These are phyloP conservation scores for Tretioscincus oriximinensis DNA, from an alignment of 2,113 vertebrate genomes.

Conservation along the genomic window DNA sequence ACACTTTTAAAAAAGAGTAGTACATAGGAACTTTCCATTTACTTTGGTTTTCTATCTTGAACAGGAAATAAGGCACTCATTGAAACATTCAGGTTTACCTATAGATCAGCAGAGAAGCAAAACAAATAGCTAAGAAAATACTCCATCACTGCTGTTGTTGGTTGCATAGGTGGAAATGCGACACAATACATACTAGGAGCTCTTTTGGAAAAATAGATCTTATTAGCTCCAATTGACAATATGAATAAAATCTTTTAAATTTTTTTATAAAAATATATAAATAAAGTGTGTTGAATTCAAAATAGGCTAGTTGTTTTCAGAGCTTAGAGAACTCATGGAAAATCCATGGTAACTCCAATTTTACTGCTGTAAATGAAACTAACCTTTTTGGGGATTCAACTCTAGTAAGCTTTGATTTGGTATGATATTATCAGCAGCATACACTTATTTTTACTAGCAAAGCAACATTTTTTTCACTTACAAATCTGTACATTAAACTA, in stretches of 20 bases:
- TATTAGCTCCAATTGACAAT: conserved; percentile 29
- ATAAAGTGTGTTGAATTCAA: neutral
- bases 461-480: neutral
- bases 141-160: conserved; percentile 28
- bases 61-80: conserved; percentile 44
- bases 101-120: conserved; percentile 37
- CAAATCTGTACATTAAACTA: neutral
- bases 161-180: neutral
- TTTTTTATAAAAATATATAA: neutral
- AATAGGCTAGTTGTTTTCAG: neutral
- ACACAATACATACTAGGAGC: neutral
- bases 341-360: neutral
- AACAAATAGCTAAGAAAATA: conserved; percentile 37
- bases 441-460: conserved; percentile 33
- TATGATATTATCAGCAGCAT: conserved; percentile 43
- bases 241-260: conserved; percentile 37
- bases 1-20: conserved; percentile 12
- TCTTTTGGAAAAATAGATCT: conserved; percentile 38
- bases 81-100: conserved; percentile 22
- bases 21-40: accelerated
- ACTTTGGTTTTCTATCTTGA: conserved; percentile 35
- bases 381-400: neutral
- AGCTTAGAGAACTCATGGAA: neutral
- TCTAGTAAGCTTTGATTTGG: conserved; percentile 36
- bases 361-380: neutral